Conservation (phyloP, 1,140 invertebrate genomes). For the Microplitis mediator region DNA sequence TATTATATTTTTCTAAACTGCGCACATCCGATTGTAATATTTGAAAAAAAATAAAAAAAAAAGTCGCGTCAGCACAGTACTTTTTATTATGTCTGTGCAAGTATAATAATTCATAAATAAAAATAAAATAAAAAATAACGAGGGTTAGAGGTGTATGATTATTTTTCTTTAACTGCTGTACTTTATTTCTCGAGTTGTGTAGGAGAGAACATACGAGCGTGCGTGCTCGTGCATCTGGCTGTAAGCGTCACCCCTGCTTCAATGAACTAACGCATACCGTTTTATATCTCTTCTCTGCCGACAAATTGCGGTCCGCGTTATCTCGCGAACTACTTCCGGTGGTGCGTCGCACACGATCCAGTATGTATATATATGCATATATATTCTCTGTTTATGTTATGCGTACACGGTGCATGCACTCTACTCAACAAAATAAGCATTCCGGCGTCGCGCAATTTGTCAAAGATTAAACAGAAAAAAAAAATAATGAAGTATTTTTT, state of each 20-base stretch:
- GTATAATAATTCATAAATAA: not conserved
- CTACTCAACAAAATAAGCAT: no score
- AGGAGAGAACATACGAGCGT: not conserved
- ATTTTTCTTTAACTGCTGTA: not conserved
- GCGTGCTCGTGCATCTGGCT: conserved; percentile 26
- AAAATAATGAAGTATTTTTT: no score
- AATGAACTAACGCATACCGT: not conserved
- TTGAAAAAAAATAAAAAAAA: no score
- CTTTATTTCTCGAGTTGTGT: not conserved
- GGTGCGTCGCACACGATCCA: conserved; percentile 13
- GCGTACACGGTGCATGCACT: no score
- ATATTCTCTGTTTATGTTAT: not conserved
- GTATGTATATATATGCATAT: not conserved
- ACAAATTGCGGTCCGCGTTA: conserved; percentile 38
- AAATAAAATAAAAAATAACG: not conserved
- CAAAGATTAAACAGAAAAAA: no score
- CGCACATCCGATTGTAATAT: no score
- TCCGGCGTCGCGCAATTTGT: no score
- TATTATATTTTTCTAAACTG: no score
- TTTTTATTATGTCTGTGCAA: no score
- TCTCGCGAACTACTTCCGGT: conserved; percentile 38
- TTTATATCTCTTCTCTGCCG: conserved; percentile 25
- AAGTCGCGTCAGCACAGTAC: no score
- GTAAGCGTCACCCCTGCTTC: not conserved
- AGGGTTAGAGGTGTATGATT: not conserved